Percentiles rank a stretch among this genome's conserved stretches.
phyloP scores from a whole-genome alignment of 2,797 vertebrate genomes.

The Syncerus caffer region DNA sequence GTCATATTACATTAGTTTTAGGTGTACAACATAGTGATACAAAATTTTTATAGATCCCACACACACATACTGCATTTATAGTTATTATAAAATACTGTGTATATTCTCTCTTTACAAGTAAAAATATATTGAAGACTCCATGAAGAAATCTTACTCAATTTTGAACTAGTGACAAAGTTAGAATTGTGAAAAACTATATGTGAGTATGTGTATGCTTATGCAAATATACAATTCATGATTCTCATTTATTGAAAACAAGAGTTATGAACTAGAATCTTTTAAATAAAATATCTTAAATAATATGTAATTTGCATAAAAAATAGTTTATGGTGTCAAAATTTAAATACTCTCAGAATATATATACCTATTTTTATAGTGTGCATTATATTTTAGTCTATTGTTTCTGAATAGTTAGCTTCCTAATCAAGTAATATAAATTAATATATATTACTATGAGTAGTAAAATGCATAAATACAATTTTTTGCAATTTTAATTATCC shows the following conservation, averaged over 20 bases:
- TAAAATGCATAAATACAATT: not conserved
- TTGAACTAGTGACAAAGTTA: not conserved
- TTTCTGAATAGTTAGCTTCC: not conserved
- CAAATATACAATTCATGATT: not conserved
- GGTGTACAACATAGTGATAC: not conserved
- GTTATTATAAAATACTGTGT: not conserved
- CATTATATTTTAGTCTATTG: not conserved
- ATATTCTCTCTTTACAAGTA: not conserved
- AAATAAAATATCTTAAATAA: not conserved
- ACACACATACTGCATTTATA: not conserved
- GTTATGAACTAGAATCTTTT: not conserved
- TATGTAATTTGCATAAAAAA: not conserved
- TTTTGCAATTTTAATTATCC: not conserved
- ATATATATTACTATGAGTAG: not conserved
- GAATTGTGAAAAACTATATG: not conserved
- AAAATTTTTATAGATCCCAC: not conserved
- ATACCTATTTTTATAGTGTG: not conserved
- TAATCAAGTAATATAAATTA: not conserved
- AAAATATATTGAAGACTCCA: not conserved
- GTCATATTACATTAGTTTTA: not conserved
- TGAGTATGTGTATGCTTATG: not conserved
- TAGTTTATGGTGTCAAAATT: not conserved
- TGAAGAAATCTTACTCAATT: not conserved
- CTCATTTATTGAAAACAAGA: not conserved
- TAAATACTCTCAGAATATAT: not conserved